These are phyloP conservation scores for Gallinago jamesoni DNA, from an alignment of 2,113 vertebrate species.

Conservation along the genomic window DNA sequence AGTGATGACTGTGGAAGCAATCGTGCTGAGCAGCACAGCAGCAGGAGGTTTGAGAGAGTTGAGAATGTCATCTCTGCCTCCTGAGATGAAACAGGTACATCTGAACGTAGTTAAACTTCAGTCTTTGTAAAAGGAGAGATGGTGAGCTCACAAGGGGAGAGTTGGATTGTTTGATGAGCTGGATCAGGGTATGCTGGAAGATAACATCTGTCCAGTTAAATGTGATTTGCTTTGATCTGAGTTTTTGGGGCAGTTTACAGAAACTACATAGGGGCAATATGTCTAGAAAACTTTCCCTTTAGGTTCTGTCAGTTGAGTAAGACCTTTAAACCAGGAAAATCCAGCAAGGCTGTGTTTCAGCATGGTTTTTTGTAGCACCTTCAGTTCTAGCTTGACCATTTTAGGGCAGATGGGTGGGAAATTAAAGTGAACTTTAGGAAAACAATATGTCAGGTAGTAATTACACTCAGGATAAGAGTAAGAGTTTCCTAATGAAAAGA, in stretches of 20 bases:
- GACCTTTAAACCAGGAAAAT: not conserved
- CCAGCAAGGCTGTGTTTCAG: not conserved
- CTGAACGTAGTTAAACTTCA: not conserved
- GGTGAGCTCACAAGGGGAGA: not conserved
- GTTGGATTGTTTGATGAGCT: not conserved
- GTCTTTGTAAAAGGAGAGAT: no score
- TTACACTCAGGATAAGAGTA: not conserved
- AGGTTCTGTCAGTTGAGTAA: not conserved
- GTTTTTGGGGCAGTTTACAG: not conserved
- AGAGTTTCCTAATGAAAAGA: not conserved
- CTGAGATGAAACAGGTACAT: not conserved
- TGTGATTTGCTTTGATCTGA: not conserved
- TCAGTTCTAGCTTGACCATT: rapidly evolving
- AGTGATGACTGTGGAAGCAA: not conserved
- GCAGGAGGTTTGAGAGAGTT: not conserved
- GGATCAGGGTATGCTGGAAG: not conserved
- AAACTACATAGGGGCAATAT: not conserved
- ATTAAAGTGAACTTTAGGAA: not conserved
- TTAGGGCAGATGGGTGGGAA: not conserved
- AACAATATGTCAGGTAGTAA: not conserved
- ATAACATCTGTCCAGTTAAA: not conserved
- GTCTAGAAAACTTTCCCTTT: not conserved
- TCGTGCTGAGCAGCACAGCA: not conserved
- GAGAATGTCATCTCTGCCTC: not conserved
- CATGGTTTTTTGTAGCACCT: rapidly evolving